Conservation (phyloP, 1,140 invertebrate species). For the Drosophila bocki region DNA sequence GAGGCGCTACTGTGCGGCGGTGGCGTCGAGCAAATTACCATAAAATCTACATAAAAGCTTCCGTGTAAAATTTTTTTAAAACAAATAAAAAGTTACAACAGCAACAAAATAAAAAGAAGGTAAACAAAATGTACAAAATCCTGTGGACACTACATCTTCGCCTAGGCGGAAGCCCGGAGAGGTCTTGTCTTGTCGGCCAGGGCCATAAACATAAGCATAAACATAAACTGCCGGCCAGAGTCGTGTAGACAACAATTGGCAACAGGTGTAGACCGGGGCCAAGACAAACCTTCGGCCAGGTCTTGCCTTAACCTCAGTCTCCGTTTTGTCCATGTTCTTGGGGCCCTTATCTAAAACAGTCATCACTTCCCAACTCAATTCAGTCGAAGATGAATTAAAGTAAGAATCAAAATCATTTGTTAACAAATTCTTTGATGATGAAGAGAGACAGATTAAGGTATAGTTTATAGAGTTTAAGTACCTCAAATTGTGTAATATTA, state of each 20-base stretch:
- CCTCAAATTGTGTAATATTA: not conserved
- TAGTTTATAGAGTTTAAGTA: not conserved
- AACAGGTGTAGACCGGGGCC: conserved; percentile 73
- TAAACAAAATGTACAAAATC: conserved; percentile 53
- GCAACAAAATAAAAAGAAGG: conserved; percentile 18
- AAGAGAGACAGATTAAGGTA: too few species aligned
- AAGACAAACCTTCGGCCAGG: conserved; percentile 57
- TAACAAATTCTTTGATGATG: not conserved
- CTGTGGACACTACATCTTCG: conserved; percentile 65
- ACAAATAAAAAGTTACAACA: conserved; percentile 63
- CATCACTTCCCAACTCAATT: conserved; percentile 9
- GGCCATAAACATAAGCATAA: conserved; percentile 73
- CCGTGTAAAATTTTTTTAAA: conserved; percentile 83
- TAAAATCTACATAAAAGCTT: conserved; percentile 83
- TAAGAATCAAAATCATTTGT: not conserved
- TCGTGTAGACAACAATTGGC: conserved; percentile 68
- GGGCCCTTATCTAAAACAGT: conserved; percentile 62
- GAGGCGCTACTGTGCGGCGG: too few species aligned
- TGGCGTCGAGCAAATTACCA: conserved; percentile 62
- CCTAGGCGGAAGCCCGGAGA: conserved; percentile 53
- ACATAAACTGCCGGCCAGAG: conserved; percentile 63
- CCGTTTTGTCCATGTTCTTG: conserved; percentile 21
- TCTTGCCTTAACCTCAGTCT: conserved; percentile 27
- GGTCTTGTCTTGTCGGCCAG: conserved; percentile 50
- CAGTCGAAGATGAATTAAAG: not conserved